phyloP scores from a whole-genome alignment of 92 coral and sea anemone genomes.

The Epizoanthus scotinus region DNA sequence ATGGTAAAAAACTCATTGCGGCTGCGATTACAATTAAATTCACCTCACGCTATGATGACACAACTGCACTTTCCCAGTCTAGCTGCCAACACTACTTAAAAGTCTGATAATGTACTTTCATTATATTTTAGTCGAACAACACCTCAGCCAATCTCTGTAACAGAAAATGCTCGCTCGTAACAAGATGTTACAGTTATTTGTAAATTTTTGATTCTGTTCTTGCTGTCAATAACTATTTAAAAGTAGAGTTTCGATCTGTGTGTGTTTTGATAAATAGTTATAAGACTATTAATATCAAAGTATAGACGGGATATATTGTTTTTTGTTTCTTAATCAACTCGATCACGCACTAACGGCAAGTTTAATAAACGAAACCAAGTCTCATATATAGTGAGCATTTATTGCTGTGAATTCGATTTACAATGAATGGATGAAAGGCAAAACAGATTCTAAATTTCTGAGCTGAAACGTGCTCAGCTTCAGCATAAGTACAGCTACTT shows the following conservation, averaged over 20 bases:
- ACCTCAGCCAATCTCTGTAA: no score
- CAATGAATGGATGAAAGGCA: no score
- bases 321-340: background rate
- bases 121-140: no score
- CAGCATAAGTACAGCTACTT: background rate
- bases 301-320: background rate
- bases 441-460: no score
- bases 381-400: no score
- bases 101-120: no score
- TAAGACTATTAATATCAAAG: background rate
- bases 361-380: background rate
- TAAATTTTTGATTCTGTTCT: no score
- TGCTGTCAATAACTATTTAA: background rate
- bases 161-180: no score
- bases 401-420: no score
- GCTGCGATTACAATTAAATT: background rate
- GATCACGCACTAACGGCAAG: background rate
- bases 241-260: background rate
- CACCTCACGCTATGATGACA: background rate
- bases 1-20: background rate
- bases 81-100: background rate
- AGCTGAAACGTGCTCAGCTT: no score
- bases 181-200: no score
- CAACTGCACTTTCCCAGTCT: background rate
- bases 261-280: slow-evolving; percentile 1